Conservation (phyloP, 2,888 invertebrate species). For the Sacculina carcini region DNA sequence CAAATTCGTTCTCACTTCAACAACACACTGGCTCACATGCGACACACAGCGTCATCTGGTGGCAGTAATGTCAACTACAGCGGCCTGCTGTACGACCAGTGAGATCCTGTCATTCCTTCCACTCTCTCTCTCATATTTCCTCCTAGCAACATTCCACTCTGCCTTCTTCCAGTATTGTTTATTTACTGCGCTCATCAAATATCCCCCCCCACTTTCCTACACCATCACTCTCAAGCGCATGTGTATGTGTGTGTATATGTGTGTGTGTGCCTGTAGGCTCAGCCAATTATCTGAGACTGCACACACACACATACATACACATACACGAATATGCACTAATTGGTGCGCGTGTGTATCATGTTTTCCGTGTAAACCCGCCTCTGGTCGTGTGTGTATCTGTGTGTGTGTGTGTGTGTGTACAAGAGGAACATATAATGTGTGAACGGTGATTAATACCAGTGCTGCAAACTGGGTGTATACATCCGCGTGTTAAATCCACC, state of each 20-base stretch:
- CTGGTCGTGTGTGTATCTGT: neutral
- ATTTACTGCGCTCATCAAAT: too few species aligned
- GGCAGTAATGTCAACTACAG: neutral
- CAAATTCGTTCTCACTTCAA: slow-evolving; percentile 87
- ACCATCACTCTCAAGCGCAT: neutral
- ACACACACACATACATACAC: too few species aligned
- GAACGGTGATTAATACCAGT: neutral
- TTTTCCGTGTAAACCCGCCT: neutral
- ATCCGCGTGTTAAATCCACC: neutral
- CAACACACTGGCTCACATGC: slow-evolving; percentile 58
- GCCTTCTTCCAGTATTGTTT: neutral
- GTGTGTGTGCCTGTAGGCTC: neutral
- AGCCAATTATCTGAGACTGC: neutral
- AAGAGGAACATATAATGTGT: neutral
- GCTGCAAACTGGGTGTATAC: neutral
- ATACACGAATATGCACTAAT: too few species aligned
- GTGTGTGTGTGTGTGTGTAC: neutral
- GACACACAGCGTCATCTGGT: slow-evolving; percentile 15
- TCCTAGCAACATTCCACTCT: neutral
- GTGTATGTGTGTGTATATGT: slow-evolving; percentile 2
- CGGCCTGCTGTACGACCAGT: neutral
- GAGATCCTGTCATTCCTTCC: neutral
- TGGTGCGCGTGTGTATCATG: neutral
- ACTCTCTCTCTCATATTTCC: neutral
- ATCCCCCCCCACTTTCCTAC: neutral